Conservation (phyloP, 2,888 invertebrate species). For the Syrphus vitripennis region DNA sequence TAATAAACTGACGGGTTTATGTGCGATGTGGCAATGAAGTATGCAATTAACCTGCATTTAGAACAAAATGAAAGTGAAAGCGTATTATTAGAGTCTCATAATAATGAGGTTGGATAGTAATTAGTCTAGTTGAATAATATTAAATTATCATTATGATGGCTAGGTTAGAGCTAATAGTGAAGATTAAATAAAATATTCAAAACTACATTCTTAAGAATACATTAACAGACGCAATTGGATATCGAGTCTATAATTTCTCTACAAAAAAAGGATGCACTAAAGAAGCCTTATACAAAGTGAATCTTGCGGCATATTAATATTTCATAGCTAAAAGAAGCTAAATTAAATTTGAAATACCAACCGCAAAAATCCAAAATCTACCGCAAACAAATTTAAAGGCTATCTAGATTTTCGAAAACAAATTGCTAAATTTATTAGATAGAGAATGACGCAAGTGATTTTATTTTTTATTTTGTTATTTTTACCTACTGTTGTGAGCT, state of each 20-base stretch:
- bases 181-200: too few relatives aligned
- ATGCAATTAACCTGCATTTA: background rate
- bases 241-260: too few relatives aligned
- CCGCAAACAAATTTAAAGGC: too few relatives aligned
- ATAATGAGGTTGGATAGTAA: background rate
- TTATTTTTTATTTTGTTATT: background rate
- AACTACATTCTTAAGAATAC: too few relatives aligned
- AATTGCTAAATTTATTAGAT: background rate
- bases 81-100: background rate
- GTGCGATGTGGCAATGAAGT: background rate
- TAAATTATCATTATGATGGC: background rate
- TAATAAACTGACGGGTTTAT: slow-evolving; percentile 5
- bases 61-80: background rate
- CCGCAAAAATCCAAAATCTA: too few relatives aligned
- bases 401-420: background rate
- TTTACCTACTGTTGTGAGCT: background rate
- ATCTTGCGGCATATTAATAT: too few relatives aligned
- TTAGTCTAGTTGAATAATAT: background rate
- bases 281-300: too few relatives aligned
- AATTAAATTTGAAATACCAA: too few relatives aligned
- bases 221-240: too few relatives aligned
- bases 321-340: too few relatives aligned
- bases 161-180: too few relatives aligned
- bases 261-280: too few relatives aligned
- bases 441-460: background rate